Evolutionary conservation across 1,140 invertebrate genomes (phyloP).

Genomic region (Teleogryllus occipitalis): DNA sequence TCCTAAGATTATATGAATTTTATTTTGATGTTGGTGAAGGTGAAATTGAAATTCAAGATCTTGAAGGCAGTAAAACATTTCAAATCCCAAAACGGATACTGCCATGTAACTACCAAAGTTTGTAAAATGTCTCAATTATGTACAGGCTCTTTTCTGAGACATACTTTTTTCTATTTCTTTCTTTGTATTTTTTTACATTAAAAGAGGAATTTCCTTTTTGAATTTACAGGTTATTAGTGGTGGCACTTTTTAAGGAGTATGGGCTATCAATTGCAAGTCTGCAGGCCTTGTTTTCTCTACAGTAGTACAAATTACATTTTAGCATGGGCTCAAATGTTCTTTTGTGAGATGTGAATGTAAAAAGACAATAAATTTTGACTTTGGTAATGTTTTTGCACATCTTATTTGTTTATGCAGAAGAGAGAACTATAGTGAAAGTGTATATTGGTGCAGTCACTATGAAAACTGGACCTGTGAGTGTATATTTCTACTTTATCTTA

Average conservation of each 20-base stretch:
- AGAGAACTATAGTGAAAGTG: not conserved
- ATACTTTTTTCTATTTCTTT: not conserved
- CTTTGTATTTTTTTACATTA: not conserved
- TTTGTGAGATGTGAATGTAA: not conserved
- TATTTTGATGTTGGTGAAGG: not conserved
- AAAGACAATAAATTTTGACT: constrained; percentile 2
- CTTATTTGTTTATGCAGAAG: not conserved
- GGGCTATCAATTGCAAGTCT: not conserved
- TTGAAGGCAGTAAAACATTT: not conserved
- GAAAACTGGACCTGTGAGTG: not conserved
- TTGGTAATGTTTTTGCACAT: not conserved
- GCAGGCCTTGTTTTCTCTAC: not conserved
- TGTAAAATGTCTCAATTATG: not conserved
- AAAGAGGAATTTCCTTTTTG: not conserved
- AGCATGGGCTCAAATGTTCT: not conserved
- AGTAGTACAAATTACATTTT: constrained; percentile 6
- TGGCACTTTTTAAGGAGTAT: not conserved
- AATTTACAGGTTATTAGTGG: not conserved
- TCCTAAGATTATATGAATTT: not conserved
- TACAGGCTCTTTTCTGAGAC: not conserved
- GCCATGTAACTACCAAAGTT: not conserved
- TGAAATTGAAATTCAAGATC: not conserved
- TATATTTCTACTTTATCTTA: not conserved
- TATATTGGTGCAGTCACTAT: not conserved
- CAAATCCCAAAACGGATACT: not conserved